A percentile compares a stretch with the other conserved stretches of the same genome.
Evolutionary conservation across 2,113 vertebrate species (phyloP).

Genomic region (Uropsilus gracilis): DNA sequence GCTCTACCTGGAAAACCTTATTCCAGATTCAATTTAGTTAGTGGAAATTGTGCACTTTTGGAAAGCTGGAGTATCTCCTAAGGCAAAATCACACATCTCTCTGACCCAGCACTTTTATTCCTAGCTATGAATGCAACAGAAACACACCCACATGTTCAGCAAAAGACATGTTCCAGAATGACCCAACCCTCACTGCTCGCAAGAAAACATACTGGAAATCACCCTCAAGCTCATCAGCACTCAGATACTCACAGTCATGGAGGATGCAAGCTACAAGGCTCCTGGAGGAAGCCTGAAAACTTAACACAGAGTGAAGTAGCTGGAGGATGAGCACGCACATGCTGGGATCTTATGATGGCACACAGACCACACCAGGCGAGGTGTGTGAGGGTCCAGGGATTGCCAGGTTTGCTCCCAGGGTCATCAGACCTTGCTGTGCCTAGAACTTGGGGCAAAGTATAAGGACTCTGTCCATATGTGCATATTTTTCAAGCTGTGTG

Average conservation of each 20-base stretch:
- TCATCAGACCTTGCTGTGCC: background rate
- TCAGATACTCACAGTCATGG: background rate
- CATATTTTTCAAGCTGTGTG: too few species aligned
- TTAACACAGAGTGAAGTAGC: rapidly evolving
- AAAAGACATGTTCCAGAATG: background rate
- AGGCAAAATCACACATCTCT: background rate
- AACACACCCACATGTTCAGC: background rate
- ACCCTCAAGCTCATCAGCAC: too few species aligned
- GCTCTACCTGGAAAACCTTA: background rate
- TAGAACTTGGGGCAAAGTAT: background rate
- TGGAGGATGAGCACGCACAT: too few species aligned
- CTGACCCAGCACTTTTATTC: background rate
- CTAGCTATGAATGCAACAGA: background rate
- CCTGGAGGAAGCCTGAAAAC: too few species aligned
- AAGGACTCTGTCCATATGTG: too few species aligned
- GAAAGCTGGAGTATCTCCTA: background rate
- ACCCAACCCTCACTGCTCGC: background rate
- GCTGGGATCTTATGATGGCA: too few species aligned
- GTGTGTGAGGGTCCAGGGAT: too few species aligned
- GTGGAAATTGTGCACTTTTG: background rate
- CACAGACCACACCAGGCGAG: background rate
- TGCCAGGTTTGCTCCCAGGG: too few species aligned
- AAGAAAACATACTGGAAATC: background rate
- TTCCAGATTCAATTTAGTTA: background rate
- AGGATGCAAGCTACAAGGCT: background rate